Base-by-base conservation (phyloP, 2,797 vertebrate species). In the Synaphobranchus kaupii region DNA sequence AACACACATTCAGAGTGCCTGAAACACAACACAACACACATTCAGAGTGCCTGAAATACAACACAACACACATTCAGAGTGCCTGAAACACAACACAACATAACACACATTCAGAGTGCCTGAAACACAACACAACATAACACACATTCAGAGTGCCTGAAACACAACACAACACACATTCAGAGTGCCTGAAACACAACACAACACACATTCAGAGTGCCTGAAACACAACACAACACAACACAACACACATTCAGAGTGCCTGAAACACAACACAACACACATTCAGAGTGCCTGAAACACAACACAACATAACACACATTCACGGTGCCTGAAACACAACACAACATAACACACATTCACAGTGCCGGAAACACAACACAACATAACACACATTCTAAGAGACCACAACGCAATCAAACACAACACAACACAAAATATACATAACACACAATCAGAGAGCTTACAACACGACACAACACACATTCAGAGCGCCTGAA, bases 281-380 rank as follows among this genome's bases (percentile, higher is more conserved):
- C 12, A 97, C 94, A 0, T 28, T 88, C 12, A 99, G 91, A n/a
- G 92, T 93, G 6, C 95, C 96, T 96, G 85, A 71, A 71, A 71
- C 66, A 71, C 66, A n/a, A n/a, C 66, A 28, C 76, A 44, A 31
- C 47, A 87, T 7, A 83, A 47, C 86, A 76, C 4, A 60, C 84
- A 73, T 13, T 81, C 83, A 88, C 22, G 20, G 56, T 9, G 58
- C 20, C 3, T 15, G 2, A 3, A 60, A 60, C 20, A 68, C n/a
- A 28, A 31, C 85, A 71, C 6, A 52, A 81, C 48, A 20, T 82
- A 63, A 88, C 73, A 84, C 20, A 66, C 71, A 78, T 9, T 34
- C 17, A 76, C 71, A 84, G 22, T 25, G 56, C 56, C 56, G 15
- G 56, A 17, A 60, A 60, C 17, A 60, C 17, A 60, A 81, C 9